Conservation (phyloP, 2,888 invertebrate species). For the Caradrina kadenii region DNA sequence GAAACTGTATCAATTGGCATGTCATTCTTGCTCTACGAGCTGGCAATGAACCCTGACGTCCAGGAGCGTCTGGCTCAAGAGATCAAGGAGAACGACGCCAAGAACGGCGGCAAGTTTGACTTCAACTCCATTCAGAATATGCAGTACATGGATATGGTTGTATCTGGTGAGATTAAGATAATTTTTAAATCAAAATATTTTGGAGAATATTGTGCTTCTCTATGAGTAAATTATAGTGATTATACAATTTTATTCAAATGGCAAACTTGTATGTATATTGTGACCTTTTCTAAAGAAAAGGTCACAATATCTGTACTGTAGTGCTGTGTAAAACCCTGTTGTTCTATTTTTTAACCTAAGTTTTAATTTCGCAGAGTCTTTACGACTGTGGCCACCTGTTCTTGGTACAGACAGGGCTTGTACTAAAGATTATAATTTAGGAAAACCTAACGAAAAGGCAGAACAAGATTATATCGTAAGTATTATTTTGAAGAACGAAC, state of each 20-base stretch:
- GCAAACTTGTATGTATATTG: too few relatives aligned
- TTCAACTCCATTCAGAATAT: constrained; percentile 89
- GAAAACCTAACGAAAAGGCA: constrained; percentile 71
- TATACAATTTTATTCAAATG: too few relatives aligned
- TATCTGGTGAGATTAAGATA: constrained; percentile 81
- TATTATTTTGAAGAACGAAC: constrained; percentile 4
- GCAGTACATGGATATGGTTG: constrained; percentile 91
- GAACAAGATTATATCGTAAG: constrained; percentile 75
- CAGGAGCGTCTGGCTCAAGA: constrained; percentile 89
- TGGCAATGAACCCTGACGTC: constrained; percentile 90
- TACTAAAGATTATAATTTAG: constrained; percentile 85
- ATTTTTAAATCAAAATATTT: not conserved
- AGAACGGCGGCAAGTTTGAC: constrained; percentile 81
- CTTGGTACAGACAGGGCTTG: constrained; percentile 84
- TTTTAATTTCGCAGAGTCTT: constrained; percentile 72
- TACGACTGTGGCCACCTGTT: constrained; percentile 86
- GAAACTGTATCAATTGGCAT: constrained; percentile 85
- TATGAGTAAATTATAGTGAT: too few relatives aligned
- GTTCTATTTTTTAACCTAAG: not conserved
- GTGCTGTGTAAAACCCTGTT: not conserved
- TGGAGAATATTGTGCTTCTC: too few relatives aligned
- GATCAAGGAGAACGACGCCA: constrained; percentile 83
- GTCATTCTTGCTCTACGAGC: constrained; percentile 89
- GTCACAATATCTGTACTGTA: too few relatives aligned
- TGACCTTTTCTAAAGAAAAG: too few relatives aligned